Evolutionary conservation across 1,140 invertebrate genomes (phyloP).

Genomic region (Formica selysi): DNA sequence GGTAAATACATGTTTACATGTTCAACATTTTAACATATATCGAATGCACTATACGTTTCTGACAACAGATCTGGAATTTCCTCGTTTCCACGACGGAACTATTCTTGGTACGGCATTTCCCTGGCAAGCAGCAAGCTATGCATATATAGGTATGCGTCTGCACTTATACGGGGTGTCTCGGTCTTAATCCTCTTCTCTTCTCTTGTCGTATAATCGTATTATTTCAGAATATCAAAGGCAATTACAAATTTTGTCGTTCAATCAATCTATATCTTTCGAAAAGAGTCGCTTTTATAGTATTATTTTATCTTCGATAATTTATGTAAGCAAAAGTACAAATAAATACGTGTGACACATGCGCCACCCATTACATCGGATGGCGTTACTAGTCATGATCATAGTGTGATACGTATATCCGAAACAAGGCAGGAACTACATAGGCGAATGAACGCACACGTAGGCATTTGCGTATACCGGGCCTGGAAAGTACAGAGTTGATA

Average conservation of each 20-base stretch:
- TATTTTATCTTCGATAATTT: not conserved
- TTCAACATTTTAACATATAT: conserved; percentile 53
- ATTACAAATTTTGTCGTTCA: not conserved
- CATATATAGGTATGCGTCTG: conserved; percentile 16
- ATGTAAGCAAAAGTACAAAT: not conserved
- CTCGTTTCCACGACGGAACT: conserved; percentile 65
- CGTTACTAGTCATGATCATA: conserved; percentile 32
- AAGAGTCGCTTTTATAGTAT: not conserved
- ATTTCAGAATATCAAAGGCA: not conserved
- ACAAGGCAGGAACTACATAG: conserved; percentile 53
- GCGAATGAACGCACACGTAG: conserved; percentile 47
- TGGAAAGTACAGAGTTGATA: conserved; percentile 51
- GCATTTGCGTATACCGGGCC: conserved; percentile 42
- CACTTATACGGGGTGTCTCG: conserved; percentile 29
- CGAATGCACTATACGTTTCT: conserved; percentile 21
- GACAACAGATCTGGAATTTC: conserved; percentile 69
- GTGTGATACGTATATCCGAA: conserved; percentile 28
- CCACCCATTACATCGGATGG: conserved; percentile 48
- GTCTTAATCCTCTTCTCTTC: not conserved
- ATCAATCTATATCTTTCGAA: not conserved
- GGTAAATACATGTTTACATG: conserved; percentile 45
- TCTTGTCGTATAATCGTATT: conserved; percentile 9
- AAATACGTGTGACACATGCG: not conserved
- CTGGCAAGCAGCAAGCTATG: conserved; percentile 57
- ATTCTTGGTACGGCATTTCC: conserved; percentile 64